Evolutionary conservation across 2,888 invertebrate species (phyloP), one percentile per base, ranked within the genome.

Genomic region (Cinara cedri): DNA sequence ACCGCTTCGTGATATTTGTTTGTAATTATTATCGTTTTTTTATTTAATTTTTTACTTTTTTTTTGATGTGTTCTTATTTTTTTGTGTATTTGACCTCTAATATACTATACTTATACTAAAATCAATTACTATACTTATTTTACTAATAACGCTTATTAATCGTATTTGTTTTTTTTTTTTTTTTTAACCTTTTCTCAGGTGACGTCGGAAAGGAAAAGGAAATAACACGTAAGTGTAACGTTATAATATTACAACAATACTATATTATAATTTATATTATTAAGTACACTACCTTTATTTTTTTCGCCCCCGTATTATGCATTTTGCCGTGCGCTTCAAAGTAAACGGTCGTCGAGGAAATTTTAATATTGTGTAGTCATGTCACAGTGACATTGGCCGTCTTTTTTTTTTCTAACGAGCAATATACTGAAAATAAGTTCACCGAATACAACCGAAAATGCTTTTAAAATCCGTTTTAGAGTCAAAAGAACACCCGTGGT

Each of bases 191-290:
- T 82, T 85, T 86, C 85, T 84, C 86, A 87, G 87, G 87, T 86
- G 87, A 87, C 83, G 86, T 86, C 83, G 86, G 85, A 82, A 86
- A 87, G 75, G 87, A 87, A 83, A 86, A 87, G 84, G 87, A 87
- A 81, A 87, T 87, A 83, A 85, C 86, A 81, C 83, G 93, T 93
- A 88, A 92, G 92, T 92, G 3, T 4, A 3, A 34, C 24, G 10
- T 21, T 14, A 42, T 42, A 16, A 16, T 13, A 46, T 8, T 8
- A 46, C 44, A 34, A 16, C n/a, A 13, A 14, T 42, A 24, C 24
- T 49, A 6, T 26, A n/a, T 68, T 34, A 24, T 2, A 46, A 19
- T 55, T 68, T 34, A 24, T 2, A 46, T 44, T 55, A 34, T 16
- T 24, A 60, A 26, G n/a, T 26, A 54, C 3, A n/a, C 10, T 19